A percentile compares a stretch with the other conserved stretches of the same genome.
Conservation (phyloP, 2,113 vertebrate genomes). For the Chinchilla lanigera region DNA sequence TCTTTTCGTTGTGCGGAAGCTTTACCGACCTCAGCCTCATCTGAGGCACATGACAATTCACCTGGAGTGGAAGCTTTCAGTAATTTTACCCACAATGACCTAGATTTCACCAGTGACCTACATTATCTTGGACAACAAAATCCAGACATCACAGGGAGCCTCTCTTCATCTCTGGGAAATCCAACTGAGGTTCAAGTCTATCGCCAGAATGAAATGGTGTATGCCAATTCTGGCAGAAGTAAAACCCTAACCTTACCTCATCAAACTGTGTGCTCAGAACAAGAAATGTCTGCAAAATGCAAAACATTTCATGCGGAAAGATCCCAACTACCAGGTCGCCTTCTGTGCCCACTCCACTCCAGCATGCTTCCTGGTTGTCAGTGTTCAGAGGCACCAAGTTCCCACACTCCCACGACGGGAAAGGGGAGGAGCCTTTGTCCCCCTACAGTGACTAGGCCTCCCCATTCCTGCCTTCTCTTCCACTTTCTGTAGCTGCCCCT, state of each 20-base stretch:
- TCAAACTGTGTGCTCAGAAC: background rate
- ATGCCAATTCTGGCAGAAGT: constrained; percentile 37
- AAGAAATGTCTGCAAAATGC: background rate
- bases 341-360: background rate
- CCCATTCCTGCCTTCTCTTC: background rate
- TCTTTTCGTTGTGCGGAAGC: background rate
- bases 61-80: constrained; percentile 45
- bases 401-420: background rate
- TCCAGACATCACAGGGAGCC: constrained; percentile 38
- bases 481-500: background rate
- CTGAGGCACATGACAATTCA: background rate
- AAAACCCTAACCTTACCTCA: background rate
- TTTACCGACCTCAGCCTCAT: constrained; percentile 7
- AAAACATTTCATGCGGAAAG: background rate
- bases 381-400: background rate
- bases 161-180: constrained; percentile 15
- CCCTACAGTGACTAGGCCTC: background rate
- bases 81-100: constrained; percentile 64
- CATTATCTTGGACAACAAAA: constrained; percentile 67
- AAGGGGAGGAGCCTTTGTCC: background rate
- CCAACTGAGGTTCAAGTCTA: constrained; percentile 9
- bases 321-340: background rate
- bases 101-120: constrained; percentile 75
- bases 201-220: background rate
- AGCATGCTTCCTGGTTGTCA: background rate